Evolutionary conservation across 1,140 invertebrate genomes (phyloP).

Genomic region (Euura saliciscinereae): DNA sequence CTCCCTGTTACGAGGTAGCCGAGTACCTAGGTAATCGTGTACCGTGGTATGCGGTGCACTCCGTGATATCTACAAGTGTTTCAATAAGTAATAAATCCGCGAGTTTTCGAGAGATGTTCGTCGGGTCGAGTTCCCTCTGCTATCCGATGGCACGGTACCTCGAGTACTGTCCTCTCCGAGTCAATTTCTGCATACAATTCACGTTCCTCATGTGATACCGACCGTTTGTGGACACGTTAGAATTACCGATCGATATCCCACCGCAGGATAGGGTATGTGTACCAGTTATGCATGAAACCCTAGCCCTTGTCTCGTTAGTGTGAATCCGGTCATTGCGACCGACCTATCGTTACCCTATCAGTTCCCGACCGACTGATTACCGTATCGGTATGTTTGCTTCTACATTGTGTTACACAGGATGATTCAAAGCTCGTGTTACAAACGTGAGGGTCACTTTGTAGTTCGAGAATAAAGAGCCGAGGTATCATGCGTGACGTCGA

Average conservation of each 20-base stretch:
- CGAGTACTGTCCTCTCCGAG: neutral
- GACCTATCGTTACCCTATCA: neutral
- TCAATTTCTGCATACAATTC: neutral
- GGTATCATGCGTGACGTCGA: too few species aligned
- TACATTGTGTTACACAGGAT: too few species aligned
- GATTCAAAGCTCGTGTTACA: too few species aligned
- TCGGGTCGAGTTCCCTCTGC: neutral
- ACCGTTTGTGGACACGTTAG: neutral
- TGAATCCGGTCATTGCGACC: too few species aligned
- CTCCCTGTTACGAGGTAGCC: too few species aligned
- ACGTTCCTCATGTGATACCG: neutral
- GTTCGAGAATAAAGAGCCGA: too few species aligned
- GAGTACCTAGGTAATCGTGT: neutral
- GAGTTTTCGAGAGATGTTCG: neutral
- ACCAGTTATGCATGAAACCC: neutral
- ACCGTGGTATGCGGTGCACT: neutral
- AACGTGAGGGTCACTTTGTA: too few species aligned
- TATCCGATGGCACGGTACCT: neutral
- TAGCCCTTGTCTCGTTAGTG: too few species aligned
- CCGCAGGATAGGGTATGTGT: neutral
- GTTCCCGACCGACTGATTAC: neutral
- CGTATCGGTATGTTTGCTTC: neutral
- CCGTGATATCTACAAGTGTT: neutral
- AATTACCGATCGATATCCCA: neutral
- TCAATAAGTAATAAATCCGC: conserved; percentile 4